phyloP scores from a whole-genome alignment of 2,888 invertebrate genomes.

The Encarsia formosa region DNA sequence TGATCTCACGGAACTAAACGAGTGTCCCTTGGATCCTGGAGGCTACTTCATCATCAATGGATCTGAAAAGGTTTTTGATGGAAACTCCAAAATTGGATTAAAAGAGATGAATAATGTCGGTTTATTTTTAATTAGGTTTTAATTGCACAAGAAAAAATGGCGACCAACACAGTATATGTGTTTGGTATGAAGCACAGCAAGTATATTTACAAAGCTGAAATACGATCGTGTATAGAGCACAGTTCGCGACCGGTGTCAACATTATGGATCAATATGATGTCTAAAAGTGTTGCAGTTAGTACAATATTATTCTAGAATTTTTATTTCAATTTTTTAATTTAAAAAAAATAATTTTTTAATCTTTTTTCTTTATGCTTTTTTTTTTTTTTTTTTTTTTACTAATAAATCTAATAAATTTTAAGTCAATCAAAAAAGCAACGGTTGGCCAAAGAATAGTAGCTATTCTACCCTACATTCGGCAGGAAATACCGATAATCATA shows the following conservation, averaged over 20 bases:
- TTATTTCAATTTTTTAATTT: not conserved
- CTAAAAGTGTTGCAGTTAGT: slow-evolving; percentile 77
- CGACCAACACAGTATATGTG: slow-evolving; percentile 99
- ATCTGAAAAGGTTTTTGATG: slow-evolving; percentile 77
- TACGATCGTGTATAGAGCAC: slow-evolving; percentile 89
- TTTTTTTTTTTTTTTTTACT: not conserved
- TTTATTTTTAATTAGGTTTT: no score
- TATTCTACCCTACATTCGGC: slow-evolving; percentile 96
- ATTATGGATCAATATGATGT: slow-evolving; percentile 99
- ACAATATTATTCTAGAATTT: not conserved
- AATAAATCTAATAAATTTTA: no score
- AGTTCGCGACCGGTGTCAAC: slow-evolving; percentile 95
- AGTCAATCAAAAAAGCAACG: slow-evolving; percentile 92
- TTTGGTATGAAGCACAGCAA: slow-evolving; percentile 99
- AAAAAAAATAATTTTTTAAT: not conserved
- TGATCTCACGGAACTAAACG: slow-evolving; percentile 98
- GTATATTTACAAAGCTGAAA: slow-evolving; percentile 97
- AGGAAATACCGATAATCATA: slow-evolving; percentile 99
- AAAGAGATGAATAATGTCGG: no score
- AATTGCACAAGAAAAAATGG: slow-evolving; percentile 99
- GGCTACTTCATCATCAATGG: slow-evolving; percentile 99
- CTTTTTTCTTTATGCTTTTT: no score
- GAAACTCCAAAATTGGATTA: no score
- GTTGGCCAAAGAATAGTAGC: slow-evolving; percentile 98
- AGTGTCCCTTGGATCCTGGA: slow-evolving; percentile 98